Conservation (phyloP, 2,797 vertebrate species). For the Phylloscopus collybita region DNA sequence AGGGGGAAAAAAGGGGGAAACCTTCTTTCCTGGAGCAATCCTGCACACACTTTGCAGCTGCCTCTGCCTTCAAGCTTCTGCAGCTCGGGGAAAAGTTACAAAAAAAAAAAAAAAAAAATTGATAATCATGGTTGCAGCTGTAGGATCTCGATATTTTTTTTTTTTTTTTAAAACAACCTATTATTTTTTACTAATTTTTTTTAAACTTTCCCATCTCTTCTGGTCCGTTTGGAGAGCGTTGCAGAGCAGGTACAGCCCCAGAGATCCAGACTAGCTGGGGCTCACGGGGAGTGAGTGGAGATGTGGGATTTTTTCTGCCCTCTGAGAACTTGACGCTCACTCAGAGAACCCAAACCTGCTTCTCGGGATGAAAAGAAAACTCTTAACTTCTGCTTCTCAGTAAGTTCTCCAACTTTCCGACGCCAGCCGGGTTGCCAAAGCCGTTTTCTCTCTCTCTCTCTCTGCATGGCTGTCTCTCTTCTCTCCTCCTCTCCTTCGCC, state of each 20-base stretch:
- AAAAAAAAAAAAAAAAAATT: background rate
- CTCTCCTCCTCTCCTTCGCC: background rate
- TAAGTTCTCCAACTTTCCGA: conserved; percentile 76
- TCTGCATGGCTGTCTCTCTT: background rate
- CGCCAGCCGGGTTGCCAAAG: conserved; percentile 30
- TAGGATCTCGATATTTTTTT: conserved; percentile 16
- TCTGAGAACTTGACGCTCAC: conserved; percentile 55
- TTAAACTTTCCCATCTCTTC: conserved; percentile 65
- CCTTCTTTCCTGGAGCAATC: conserved; percentile 74
- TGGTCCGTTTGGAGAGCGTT: conserved; percentile 70
- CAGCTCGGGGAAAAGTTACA: conserved; percentile 65
- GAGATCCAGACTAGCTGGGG: conserved; percentile 65
- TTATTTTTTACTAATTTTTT: background rate
- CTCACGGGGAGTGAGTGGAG: conserved; percentile 54
- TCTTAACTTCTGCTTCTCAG: conserved; percentile 73
- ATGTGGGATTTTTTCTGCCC: conserved; percentile 56
- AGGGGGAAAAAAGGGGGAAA: conserved; percentile 59
- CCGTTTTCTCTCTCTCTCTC: conserved; percentile 24
- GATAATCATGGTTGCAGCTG: conserved; percentile 31
- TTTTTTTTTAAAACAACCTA: no score
- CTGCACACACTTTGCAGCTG: conserved; percentile 70
- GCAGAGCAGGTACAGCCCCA: conserved; percentile 72
- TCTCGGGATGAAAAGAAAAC: conserved; percentile 69
- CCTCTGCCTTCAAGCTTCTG: conserved; percentile 55
- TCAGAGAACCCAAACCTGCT: conserved; percentile 64